Base-by-base conservation (phyloP, 2,113 vertebrate species). In the Piprites chloris region DNA sequence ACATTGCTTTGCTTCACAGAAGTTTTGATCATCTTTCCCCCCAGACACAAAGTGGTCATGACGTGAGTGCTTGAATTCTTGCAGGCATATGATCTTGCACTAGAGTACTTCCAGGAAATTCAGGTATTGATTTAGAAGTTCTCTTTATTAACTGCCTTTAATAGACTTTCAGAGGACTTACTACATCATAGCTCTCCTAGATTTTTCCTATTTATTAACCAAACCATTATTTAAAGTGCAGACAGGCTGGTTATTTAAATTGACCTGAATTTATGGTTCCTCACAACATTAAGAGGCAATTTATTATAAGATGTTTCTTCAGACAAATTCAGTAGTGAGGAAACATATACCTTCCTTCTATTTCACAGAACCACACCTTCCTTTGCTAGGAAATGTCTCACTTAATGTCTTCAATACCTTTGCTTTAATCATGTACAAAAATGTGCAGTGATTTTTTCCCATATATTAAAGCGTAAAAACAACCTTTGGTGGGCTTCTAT, bases 121-220 rank as follows among this genome's bases (percentile, higher is more conserved):
- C n/a, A 24, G 41, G 26, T 42, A 91, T 89, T 87, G 93, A 92
- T 94, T 92, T 84, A 75, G 18, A 93, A 86, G 76, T 89, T 76
- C 79, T 91, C 52, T 90, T 77, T 65, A 93, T 95, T 88, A 96
- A 71, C 30, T 87, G 44, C 49, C 65, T 75, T 58, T 76, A 89
- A 87, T 69, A 90, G 69, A 94, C 83, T 93, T 96, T 61, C 35
- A 88, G 58, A 94, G 28, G 47, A 84, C 90, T 87, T 73, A 62
- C 56, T 75, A 85, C 56, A 86, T 76, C 21, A 58, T 22, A 92
- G 32, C 9, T 75, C 42, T 88, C 65, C 86, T n/a, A 84, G 89
- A 19, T 68, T 78, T 68, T 73, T 88, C 46, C 79, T 81, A n/a
- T 68, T 95, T 89, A 68, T 96, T 86, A 92, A 72, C 26, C 14